Conservation (phyloP, 2,888 invertebrate genomes). For the Frankliniella intonsa region DNA sequence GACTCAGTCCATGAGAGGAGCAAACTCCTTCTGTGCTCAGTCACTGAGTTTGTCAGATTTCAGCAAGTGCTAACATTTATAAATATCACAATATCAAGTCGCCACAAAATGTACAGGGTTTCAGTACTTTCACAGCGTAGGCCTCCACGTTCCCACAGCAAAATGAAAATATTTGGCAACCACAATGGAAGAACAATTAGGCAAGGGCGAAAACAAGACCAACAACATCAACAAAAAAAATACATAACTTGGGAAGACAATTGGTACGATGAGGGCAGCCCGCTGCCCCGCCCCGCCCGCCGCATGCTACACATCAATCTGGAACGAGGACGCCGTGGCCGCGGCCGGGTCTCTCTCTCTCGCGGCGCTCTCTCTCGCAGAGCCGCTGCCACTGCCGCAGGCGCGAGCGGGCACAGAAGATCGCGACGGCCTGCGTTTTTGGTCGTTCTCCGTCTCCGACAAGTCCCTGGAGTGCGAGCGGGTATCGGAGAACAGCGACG, state of each 20-base stretch:
- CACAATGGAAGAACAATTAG: not conserved
- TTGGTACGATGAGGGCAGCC: not conserved
- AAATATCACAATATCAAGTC: not conserved
- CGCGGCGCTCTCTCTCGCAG: not conserved
- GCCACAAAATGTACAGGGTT: not conserved
- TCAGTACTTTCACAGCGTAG: not conserved
- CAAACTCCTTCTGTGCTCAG: not conserved
- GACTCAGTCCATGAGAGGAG: not conserved
- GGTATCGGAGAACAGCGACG: conserved; percentile 75
- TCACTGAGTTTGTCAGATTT: not conserved
- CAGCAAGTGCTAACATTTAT: not conserved
- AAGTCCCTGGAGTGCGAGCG: conserved; percentile 35
- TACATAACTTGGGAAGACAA: not conserved
- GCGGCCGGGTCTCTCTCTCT: not conserved
- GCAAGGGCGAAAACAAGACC: not conserved
- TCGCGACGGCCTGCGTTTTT: not conserved
- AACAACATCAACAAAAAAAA: not conserved
- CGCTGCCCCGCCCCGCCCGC: not conserved
- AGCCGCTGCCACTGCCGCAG: not conserved
- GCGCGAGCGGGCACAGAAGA: not conserved
- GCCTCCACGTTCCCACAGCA: not conserved
- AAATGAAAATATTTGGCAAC: not conserved
- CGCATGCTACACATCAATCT: not conserved
- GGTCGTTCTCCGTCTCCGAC: conserved; percentile 8
- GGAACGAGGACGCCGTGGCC: not conserved